Conservation (phyloP, 1,140 invertebrate species). For the Zaprionus lachaisei region DNA sequence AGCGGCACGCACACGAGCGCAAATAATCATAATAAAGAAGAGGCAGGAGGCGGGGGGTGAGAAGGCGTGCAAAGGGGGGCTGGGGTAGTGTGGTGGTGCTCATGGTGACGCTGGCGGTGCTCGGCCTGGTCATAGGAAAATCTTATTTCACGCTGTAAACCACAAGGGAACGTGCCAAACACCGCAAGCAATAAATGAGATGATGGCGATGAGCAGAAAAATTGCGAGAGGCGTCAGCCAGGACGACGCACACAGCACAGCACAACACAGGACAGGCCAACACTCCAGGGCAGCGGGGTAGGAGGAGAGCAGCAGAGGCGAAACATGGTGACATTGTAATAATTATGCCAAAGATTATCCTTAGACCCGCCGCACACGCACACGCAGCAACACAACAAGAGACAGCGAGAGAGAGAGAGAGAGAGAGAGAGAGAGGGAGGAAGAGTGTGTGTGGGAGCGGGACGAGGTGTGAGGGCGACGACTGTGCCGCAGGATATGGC, state of each 20-base stretch:
- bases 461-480: constrained; percentile 59
- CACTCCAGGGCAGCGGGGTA: not conserved
- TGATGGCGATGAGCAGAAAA: constrained; percentile 76
- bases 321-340: constrained; percentile 83
- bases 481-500: constrained; percentile 73
- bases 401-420: constrained; percentile 22
- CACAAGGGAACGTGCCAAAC: constrained; percentile 80
- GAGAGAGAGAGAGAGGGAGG: not conserved
- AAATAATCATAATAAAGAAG: constrained; percentile 81
- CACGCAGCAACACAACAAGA: constrained; percentile 26
- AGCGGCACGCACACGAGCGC: constrained; percentile 75
- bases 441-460: not conserved
- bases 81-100: not conserved
- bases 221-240: constrained; percentile 57
- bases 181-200: constrained; percentile 80
- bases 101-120: constrained; percentile 5
- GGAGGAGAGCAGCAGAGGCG: constrained; percentile 27
- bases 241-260: not conserved
- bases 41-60: constrained; percentile 2
- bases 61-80: not conserved
- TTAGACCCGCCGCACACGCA: constrained; percentile 60
- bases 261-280: constrained; percentile 5
- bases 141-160: constrained; percentile 82
- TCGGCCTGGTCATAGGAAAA: constrained; percentile 58
- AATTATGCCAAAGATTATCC: constrained; percentile 83